Base-by-base conservation (phyloP, 2,797 vertebrate species). In the Smutsia temminckii region DNA sequence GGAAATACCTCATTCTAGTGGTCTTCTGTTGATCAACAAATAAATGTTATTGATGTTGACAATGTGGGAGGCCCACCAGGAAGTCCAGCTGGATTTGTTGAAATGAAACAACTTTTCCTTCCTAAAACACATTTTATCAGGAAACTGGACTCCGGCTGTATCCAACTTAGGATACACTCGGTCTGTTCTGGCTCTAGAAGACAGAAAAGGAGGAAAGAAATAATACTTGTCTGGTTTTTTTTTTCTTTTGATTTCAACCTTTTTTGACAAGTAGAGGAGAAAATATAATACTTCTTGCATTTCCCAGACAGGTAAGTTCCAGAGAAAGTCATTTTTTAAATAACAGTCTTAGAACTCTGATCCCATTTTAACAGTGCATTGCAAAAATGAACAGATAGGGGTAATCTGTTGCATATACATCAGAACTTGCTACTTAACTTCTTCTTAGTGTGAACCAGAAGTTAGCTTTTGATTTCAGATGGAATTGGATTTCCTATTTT, bases 71-170 rank as follows among this genome's bases (percentile, higher is more conserved):
- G 97, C 95, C 96, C 89, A 97, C 61, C 71, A 96, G 87, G 85
- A 97, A 96, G 88, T 93, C 81, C 94, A 97, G 94, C 89, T 97
- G 97, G 84, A 96, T 96, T 96, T 95, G 93, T 71, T 97, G 96
- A 98, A 97, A 95, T 95, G 93, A 95, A 97, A 96, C 89, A 94
- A 96, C 42, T 89, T 92, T 97, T 94, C 80, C 79, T 91, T 86
- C 63, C 75, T 86, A 93, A 95, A 96, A 93, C 74, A 94, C 59
- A 97, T 86, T 96, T 89, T 93, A 95, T 95, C 94, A 84, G 96
- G 83, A 91, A 94, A 96, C 71, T 86, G 40, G 77, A 86, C 29
- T 69, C 88, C 93, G 86, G 61, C 88, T 95, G 49, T 46, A 81
- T 85, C 32, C 71, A 83, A 42, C 53, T 90, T 61, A 93, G 53